These are phyloP conservation scores for Peromyscus attwateri DNA, from an alignment of 2,797 vertebrate genomes.

Conservation along the genomic window DNA sequence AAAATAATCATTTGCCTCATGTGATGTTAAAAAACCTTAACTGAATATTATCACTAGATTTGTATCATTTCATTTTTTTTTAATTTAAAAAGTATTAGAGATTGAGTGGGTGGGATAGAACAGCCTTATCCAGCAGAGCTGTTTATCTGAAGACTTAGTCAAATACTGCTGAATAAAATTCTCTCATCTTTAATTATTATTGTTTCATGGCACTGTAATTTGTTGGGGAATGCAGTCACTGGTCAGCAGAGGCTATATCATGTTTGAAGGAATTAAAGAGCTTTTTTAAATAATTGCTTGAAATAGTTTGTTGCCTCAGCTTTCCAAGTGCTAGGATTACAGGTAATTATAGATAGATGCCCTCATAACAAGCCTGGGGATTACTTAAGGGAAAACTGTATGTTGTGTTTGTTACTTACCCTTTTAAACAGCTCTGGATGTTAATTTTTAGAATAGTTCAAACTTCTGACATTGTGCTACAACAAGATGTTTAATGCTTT, in stretches of 20 bases:
- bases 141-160: not conserved
- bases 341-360: no score
- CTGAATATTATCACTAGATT: not conserved
- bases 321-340: not conserved
- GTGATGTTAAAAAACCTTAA: slow-evolving; percentile 53
- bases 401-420: not conserved
- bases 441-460: slow-evolving; percentile 37
- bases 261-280: not conserved
- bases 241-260: not conserved
- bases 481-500: slow-evolving; percentile 5
- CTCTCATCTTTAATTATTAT: not conserved
- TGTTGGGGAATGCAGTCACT: not conserved
- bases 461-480: not conserved
- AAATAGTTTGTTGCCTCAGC: not conserved
- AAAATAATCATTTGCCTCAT: slow-evolving; percentile 58
- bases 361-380: not conserved
- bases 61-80: slow-evolving; percentile 33
- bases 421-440: slow-evolving; percentile 29
- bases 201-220: not conserved
- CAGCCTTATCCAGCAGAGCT: not conserved
- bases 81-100: not conserved
- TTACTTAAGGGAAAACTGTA: slow-evolving; percentile 20
- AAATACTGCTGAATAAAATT: slow-evolving; percentile 40
- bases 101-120: not conserved
- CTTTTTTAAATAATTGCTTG: not conserved